Evolutionary conservation across 2,888 invertebrate species (phyloP).

Genomic region (Eupithecia vulgata): DNA sequence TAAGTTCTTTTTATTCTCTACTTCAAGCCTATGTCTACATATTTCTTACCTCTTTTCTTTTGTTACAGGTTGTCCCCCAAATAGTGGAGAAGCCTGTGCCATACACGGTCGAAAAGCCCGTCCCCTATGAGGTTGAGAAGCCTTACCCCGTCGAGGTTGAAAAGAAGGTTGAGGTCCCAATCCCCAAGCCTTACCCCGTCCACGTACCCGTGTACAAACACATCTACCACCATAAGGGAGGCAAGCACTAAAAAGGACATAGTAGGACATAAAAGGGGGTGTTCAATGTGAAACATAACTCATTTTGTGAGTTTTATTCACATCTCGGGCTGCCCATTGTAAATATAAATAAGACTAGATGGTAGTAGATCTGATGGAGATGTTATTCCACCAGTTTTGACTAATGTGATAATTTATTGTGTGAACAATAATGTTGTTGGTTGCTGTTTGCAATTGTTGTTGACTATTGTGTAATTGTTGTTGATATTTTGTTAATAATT

Average conservation of each 20-base stretch:
- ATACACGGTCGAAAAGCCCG: conserved; percentile 89
- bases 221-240: conserved; percentile 86
- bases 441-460: conserved; percentile 75
- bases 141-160: conserved; percentile 91
- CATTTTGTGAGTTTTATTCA: conserved; percentile 54
- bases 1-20: background rate
- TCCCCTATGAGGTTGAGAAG: conserved; percentile 88
- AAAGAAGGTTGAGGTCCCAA: conserved; percentile 88
- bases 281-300: conserved; percentile 51
- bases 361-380: conserved; percentile 72
- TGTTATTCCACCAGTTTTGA: conserved; percentile 67
- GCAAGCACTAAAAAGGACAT: conserved; percentile 72
- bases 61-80: conserved; percentile 85
- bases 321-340: conserved; percentile 60
- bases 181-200: conserved; percentile 89
- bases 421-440: conserved; percentile 67
- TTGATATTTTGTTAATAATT: conserved; percentile 62
- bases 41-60: conserved; percentile 6
- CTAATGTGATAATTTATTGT: conserved; percentile 80
- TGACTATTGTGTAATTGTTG: conserved; percentile 81
- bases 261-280: conserved; percentile 8
- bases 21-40: background rate
- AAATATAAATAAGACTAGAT: conserved; percentile 63
- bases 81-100: conserved; percentile 89
- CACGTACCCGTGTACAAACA: conserved; percentile 90